Base-by-base conservation (phyloP, 2,888 invertebrate genomes). In the Eupithecia exiguata region DNA sequence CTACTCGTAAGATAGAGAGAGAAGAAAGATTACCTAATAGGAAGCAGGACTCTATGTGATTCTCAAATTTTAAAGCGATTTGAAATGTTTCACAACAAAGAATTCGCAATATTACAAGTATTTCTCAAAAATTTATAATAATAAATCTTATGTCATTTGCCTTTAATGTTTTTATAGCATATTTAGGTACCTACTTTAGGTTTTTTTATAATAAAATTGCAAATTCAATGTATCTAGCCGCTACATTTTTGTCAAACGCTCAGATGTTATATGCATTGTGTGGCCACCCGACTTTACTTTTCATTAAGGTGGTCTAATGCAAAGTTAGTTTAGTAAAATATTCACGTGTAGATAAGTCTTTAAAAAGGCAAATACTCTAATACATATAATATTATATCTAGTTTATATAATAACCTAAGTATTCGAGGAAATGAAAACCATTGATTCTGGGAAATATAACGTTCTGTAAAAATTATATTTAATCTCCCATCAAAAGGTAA, bases 341-440 rank as follows among this genome's bases (percentile, higher is more conserved):
- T 69, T 38, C 10, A 69, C 38, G 63, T 76, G 67, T 71, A 69
- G 74, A 77, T 68, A 73, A 79, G 77, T 77, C 79, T 79, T 77
- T 69, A 30, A 71, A 75, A 79, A 79, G 77, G 76, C 77, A 72
- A 70, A 62, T 66, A 68, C n/a, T 35, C 69, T 67, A 69, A 69
- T 43, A 70, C 67, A 68, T 68, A 67, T 65, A 66, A 43, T 36
- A 43, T 66, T 21, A 66, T 43, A 66, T 66, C 38, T 38, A 65
- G 35, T 38, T 5, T 12, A 63, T 63, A 63, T 7, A 38, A 66
- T 16, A 12, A 68, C 36, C 35, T 65, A 68, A 58, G 40, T 65
- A 70, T 68, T 75, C 43, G 43, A 68, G 65, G 72, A 72, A 65
- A 65, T 67, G 1, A 5, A 40, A 7, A 38, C 14, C 18, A 25